These are phyloP conservation scores for Sitophilus oryzae DNA, from an alignment of 1,140 invertebrate species.

Conservation along the genomic window DNA sequence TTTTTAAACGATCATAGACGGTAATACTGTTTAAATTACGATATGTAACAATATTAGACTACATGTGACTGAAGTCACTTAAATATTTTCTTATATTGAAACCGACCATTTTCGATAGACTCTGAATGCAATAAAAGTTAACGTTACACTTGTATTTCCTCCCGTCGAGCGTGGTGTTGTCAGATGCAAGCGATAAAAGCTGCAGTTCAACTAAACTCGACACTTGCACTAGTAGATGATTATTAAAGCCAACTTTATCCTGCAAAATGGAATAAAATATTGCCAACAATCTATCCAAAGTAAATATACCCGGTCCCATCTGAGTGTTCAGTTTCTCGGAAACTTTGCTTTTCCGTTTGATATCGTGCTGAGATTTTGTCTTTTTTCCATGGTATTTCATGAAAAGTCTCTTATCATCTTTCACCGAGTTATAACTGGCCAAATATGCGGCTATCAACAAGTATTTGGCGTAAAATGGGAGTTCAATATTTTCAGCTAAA, in stretches of 20 bases:
- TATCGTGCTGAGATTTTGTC: slow-evolving; percentile 52
- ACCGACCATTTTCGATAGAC: slow-evolving; percentile 63
- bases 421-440: slow-evolving; percentile 84
- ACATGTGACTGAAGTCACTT: slow-evolving; percentile 56
- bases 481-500: slow-evolving; percentile 65
- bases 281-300: slow-evolving; percentile 75
- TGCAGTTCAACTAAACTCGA: slow-evolving; percentile 68
- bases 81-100: slow-evolving; percentile 71
- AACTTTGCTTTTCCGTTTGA: slow-evolving; percentile 50
- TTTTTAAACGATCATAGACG: too few species aligned
- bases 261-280: slow-evolving; percentile 90
- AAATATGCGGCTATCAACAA: slow-evolving; percentile 83
- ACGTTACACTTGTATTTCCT: slow-evolving; percentile 70
- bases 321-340: slow-evolving; percentile 51
- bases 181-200: slow-evolving; percentile 55
- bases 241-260: slow-evolving; percentile 76
- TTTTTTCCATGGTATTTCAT: slow-evolving; percentile 66
- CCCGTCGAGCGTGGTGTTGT: slow-evolving; percentile 58
- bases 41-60: too few species aligned
- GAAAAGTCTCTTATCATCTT: slow-evolving; percentile 77
- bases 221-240: slow-evolving; percentile 73
- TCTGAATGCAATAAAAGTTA: slow-evolving; percentile 61
- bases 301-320: slow-evolving; percentile 74
- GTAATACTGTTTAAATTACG: too few species aligned
- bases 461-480: slow-evolving; percentile 85